Evolutionary conservation across 2,888 invertebrate genomes (phyloP).

Genomic region (Perizoma affinitatum): DNA sequence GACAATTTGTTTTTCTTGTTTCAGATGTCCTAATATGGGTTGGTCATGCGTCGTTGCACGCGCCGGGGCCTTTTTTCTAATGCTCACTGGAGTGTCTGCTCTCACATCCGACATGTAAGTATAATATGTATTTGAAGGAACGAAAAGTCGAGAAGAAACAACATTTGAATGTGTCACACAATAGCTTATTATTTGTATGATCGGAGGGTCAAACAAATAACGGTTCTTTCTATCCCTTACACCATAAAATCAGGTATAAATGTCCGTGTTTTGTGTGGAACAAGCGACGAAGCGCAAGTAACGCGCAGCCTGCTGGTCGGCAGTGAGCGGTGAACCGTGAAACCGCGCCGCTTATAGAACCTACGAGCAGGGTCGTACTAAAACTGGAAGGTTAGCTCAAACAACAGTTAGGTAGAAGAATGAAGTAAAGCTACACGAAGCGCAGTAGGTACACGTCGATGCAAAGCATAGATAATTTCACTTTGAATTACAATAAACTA

Average conservation of each 20-base stretch:
- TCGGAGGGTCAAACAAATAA: not conserved
- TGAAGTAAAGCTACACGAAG: no score
- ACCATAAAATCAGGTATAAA: conserved; percentile 3
- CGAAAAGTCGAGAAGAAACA: no score
- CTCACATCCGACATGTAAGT: conserved; percentile 85
- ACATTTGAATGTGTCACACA: no score
- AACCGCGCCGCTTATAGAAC: conserved; percentile 64
- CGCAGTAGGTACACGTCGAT: no score
- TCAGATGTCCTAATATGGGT: conserved; percentile 96
- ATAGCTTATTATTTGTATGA: no score
- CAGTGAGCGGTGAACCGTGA: conserved; percentile 57
- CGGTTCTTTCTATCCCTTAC: conserved; percentile 2
- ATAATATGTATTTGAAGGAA: not conserved
- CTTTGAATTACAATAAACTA: no score
- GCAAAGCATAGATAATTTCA: no score
- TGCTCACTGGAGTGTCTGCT: conserved; percentile 80
- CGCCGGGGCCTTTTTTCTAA: conserved; percentile 86
- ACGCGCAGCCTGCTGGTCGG: conserved; percentile 47
- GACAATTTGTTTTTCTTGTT: conserved; percentile 56
- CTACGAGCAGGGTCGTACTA: conserved; percentile 21
- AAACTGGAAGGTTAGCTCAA: not conserved
- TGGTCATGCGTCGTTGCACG: conserved; percentile 92
- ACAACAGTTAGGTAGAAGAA: no score
- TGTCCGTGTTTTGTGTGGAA: conserved; percentile 14
- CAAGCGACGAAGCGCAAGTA: conserved; percentile 64